A percentile compares a stretch with the other conserved stretches of the same genome.
phyloP scores from a whole-genome alignment of 1,140 invertebrate species.

The Bombus huntii region DNA sequence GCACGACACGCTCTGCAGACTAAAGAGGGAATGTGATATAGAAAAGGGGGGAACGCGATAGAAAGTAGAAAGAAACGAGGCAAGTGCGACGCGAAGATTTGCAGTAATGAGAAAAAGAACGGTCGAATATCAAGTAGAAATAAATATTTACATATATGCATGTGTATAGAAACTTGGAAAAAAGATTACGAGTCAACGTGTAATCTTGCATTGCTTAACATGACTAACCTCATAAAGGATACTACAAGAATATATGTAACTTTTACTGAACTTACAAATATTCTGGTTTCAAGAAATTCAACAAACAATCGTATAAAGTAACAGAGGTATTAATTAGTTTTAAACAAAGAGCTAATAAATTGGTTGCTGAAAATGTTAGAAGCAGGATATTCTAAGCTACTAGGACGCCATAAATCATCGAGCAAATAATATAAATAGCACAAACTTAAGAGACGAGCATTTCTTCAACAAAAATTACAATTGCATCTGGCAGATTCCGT shows the following conservation, averaged over 20 bases:
- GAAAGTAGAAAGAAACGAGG: background rate
- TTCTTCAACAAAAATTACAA: background rate
- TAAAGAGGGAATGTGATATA: background rate
- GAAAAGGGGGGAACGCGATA: background rate
- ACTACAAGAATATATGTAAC: too few relatives aligned
- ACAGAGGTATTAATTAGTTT: too few relatives aligned
- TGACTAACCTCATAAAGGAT: too few relatives aligned
- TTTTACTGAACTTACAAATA: too few relatives aligned
- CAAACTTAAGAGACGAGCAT: background rate
- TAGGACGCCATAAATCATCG: background rate
- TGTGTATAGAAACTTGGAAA: too few relatives aligned
- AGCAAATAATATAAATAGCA: background rate
- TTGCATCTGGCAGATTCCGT: background rate
- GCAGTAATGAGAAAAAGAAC: background rate
- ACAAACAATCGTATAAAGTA: too few relatives aligned
- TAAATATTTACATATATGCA: background rate
- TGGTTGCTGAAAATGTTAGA: background rate
- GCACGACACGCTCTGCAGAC: slow-evolving; percentile 33
- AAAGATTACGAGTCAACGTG: too few relatives aligned
- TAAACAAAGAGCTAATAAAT: background rate
- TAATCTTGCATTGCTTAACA: too few relatives aligned
- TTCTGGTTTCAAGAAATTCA: too few relatives aligned
- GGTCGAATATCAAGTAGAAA: background rate
- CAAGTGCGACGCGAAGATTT: background rate
- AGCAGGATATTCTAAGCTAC: background rate